Evolutionary conservation across 1,140 invertebrate species (phyloP).

Genomic region (Drosophila pachea): DNA sequence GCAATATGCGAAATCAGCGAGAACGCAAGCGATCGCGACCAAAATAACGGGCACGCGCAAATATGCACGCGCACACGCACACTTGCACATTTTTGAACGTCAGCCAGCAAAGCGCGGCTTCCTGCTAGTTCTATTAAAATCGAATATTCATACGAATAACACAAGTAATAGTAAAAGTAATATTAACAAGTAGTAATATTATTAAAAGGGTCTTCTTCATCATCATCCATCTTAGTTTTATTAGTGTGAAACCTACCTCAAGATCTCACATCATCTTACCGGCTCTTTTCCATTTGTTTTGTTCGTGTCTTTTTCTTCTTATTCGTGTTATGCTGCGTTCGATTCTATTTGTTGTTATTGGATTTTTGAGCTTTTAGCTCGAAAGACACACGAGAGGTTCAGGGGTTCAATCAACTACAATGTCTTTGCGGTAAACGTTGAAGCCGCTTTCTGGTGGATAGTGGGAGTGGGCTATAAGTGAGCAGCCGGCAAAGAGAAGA

Average conservation of each 20-base stretch:
- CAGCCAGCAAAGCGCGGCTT: background rate
- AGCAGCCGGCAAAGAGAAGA: too few relatives aligned
- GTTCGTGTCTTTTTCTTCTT: background rate
- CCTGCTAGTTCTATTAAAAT: background rate
- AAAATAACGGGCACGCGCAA: constrained; percentile 11
- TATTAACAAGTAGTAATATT: background rate
- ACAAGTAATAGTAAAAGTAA: too few relatives aligned
- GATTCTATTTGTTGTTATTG: constrained; percentile 21
- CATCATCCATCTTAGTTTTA: constrained; percentile 51
- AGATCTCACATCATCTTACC: constrained; percentile 44
- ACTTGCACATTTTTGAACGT: too few relatives aligned
- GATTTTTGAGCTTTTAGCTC: constrained; percentile 8
- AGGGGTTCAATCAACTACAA: constrained; percentile 59
- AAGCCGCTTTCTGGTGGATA: too few relatives aligned
- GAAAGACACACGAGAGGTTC: constrained; percentile 40
- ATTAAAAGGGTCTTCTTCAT: constrained; percentile 3
- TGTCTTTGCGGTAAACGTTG: background rate
- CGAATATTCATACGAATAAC: too few relatives aligned
- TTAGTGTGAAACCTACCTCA: constrained; percentile 51
- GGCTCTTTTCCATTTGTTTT: constrained; percentile 22
- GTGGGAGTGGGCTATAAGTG: background rate
- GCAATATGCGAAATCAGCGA: constrained; percentile 5
- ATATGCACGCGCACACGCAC: too few relatives aligned
- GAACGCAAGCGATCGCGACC: background rate
- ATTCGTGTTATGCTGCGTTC: background rate